phyloP scores from a whole-genome alignment of 2,888 invertebrate species.

The Steinernema scapterisci region DNA sequence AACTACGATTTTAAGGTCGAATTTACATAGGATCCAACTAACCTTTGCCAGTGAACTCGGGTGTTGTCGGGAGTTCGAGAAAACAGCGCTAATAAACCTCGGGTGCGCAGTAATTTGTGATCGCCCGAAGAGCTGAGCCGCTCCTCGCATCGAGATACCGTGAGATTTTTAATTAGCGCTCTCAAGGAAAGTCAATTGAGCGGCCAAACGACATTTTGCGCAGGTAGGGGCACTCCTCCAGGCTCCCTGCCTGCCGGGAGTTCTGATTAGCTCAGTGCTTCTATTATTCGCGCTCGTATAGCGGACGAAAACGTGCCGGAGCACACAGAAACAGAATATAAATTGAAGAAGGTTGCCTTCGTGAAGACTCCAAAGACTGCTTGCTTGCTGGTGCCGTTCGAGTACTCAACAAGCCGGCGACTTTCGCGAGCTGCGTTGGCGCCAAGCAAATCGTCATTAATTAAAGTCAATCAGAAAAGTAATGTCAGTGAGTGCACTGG shows the following conservation, averaged over 20 bases:
- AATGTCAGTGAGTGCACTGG: neutral
- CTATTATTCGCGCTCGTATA: slow-evolving; percentile 21
- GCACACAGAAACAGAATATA: slow-evolving; percentile 1
- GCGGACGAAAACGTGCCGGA: neutral
- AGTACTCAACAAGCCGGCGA: neutral
- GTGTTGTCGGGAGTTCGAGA: neutral
- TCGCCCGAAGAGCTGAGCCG: slow-evolving; percentile 12
- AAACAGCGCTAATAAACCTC: slow-evolving; percentile 2
- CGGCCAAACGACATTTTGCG: slow-evolving; percentile 11
- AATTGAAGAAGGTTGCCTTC: neutral
- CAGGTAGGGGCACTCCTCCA: slow-evolving; percentile 24
- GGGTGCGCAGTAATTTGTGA: neutral
- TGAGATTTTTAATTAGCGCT: slow-evolving; percentile 28
- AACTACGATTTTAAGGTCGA: too few species aligned
- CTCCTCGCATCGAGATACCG: slow-evolving; percentile 26
- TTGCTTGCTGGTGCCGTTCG: neutral
- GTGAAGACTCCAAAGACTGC: neutral
- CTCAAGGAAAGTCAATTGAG: slow-evolving; percentile 19
- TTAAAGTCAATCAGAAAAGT: slow-evolving; percentile 23
- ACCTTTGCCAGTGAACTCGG: neutral
- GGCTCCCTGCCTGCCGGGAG: neutral
- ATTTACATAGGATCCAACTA: neutral
- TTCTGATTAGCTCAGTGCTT: slow-evolving; percentile 18
- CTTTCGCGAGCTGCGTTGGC: neutral
- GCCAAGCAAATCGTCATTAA: slow-evolving; percentile 17